Base-by-base conservation (phyloP, 2,888 invertebrate genomes). In the Amorpha juglandis region DNA sequence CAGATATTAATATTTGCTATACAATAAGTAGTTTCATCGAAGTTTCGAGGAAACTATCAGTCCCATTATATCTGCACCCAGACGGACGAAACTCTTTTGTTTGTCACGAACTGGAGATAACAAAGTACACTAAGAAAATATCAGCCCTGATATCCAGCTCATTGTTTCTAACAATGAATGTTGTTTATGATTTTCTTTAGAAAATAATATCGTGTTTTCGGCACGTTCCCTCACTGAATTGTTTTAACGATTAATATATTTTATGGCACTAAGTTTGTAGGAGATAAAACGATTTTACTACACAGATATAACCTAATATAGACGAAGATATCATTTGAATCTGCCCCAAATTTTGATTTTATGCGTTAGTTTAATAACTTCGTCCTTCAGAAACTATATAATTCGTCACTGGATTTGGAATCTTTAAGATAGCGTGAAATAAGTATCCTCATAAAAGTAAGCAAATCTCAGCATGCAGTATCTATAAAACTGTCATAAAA, bases 51-150 rank as follows among this genome's bases (percentile, higher is more conserved):
- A 63, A 67, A 74, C 74, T 77, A 79, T 78, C 78, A 75, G 67
- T 70, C 79, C 78, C 42, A 79, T 79, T 78, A 78, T 78, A 76
- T 72, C 68, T 71, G 71, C 70, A 58, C 71, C 63, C 72, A 68
- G 45, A 70, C 62, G 70, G 71, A 71, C 64, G 51, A 51, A 69
- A 69, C 67, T 66, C 67, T 67, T 78, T 78, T 78, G 78, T 78
- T 78, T 78, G 75, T 73, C 62, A 66, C 66, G 68, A 66, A 63
- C 64, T 47, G 35, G 6, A 47, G 63, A 63, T 66, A 78, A 78
- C 78, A 75, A 78, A 78, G 75, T 75, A 76, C 78, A 75, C 73
- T 74, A 72, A 65, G 69, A 68, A 68, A 53, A 68, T 63, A 64
- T 63, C 65, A 64, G 72, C 74, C 62, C 53, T 68, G 73, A 73